Evolutionary conservation across 2,888 invertebrate genomes (phyloP), one percentile per base, ranked within the genome.

Genomic region (Hydropsyche betteni): DNA sequence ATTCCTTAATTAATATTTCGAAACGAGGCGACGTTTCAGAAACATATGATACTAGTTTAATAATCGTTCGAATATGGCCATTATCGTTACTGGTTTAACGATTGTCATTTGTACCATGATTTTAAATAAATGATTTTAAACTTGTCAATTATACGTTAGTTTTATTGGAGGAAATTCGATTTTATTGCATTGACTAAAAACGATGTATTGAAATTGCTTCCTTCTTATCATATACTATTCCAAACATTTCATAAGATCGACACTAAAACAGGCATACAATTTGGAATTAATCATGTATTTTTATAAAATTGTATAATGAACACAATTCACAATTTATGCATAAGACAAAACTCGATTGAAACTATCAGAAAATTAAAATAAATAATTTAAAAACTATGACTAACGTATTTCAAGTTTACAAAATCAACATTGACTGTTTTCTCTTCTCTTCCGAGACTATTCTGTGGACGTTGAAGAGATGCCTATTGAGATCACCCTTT

Each of bases 401-500:
- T 44, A 44, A 44, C 44, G 24, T 2, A 24, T 24, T 24, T 55
- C 55, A 55, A 7, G 14, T 55, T 61, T 61, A 61, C 33, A 61
- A 61, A 6, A 61, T 24, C 5, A 61, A 16, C 61, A 64, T 64
- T 34, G 34, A 64, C 10, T 64, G 24, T 33, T 36, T 64, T 10
- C 36, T 64, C n/a, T 34, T 64, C 6, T 33, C 34, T n/a, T 64
- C 64, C 5, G 36, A 64, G 12, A n/a, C 12, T 36, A 64, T 36
- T 64, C 58, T 61, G 44, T 72, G 72, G 2, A 72, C 72, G 58
- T 72, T 72, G 7, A 44, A 12, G 5, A 72, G 44, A 36, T 72
- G 72, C 8, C 72, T 24, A 3, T 16, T 72, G 7, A 72, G 24
- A 44, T 72, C 58, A 72, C 55, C 72, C 58, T 72, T 72, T 58